phyloP scores from a whole-genome alignment of 2,113 vertebrate species.

The Prionailurus viverrinus region DNA sequence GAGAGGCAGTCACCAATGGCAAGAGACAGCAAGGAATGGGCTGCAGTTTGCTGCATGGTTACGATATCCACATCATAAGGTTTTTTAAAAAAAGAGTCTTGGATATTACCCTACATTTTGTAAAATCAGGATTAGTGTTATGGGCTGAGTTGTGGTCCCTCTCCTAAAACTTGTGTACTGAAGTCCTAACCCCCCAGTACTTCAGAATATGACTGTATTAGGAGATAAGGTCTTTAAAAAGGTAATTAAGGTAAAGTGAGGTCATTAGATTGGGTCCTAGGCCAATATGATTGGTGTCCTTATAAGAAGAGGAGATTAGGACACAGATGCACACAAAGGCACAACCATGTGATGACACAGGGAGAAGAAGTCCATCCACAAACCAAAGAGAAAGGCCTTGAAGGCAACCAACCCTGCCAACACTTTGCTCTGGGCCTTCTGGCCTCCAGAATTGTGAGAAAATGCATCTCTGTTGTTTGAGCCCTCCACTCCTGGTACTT shows the following conservation, averaged over 20 bases:
- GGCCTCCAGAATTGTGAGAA: background rate
- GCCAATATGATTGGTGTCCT: background rate
- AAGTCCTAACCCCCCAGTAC: background rate
- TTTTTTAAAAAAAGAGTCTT: background rate
- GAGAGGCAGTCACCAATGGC: background rate
- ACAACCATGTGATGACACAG: background rate
- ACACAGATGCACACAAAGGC: background rate
- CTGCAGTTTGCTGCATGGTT: background rate
- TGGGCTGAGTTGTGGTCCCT: background rate
- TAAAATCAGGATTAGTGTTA: conserved; percentile 1
- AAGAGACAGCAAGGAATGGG: background rate
- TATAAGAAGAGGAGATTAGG: background rate
- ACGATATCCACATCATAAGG: background rate
- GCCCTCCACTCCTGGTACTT: background rate
- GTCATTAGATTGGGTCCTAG: background rate
- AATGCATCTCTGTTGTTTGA: background rate
- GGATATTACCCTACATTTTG: background rate
- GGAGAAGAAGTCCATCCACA: background rate
- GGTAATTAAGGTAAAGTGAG: conserved; percentile 25
- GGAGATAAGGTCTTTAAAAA: background rate
- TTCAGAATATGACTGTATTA: background rate
- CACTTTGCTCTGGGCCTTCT: background rate
- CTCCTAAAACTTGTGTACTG: background rate
- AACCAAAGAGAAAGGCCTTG: background rate
- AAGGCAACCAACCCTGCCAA: background rate